phyloP scores from a whole-genome alignment of 2,113 vertebrate genomes.

The Percopsis transmontana region DNA sequence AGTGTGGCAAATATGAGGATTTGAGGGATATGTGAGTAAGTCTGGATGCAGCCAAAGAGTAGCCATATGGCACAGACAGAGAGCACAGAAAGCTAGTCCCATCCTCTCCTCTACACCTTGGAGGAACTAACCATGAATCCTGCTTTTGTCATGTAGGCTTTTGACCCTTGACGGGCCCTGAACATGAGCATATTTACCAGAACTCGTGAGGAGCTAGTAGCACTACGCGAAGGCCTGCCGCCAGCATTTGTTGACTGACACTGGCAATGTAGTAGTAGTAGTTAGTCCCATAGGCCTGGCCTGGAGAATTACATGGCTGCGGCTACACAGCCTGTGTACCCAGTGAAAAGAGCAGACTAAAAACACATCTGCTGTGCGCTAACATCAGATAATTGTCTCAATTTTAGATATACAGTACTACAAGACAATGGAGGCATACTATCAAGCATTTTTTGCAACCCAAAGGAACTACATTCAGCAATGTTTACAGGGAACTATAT shows the following conservation, averaged over 20 bases:
- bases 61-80: constrained; percentile 28
- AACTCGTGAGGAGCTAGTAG: constrained; percentile 57
- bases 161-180: constrained; percentile 68
- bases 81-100: constrained; percentile 32
- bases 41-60: constrained; percentile 15
- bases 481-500: too few relatives aligned
- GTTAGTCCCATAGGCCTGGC: constrained; percentile 47
- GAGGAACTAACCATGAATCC: constrained; percentile 62
- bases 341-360: too few relatives aligned
- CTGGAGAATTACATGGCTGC: constrained; percentile 48
- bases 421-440: too few relatives aligned
- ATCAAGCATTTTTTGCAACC: too few relatives aligned
- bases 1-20: too few relatives aligned
- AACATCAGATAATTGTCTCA: too few relatives aligned
- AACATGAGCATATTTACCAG: constrained; percentile 67
- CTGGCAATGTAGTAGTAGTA: constrained; percentile 53
- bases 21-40: constrained; percentile 27
- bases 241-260: constrained; percentile 43
- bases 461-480: too few relatives aligned
- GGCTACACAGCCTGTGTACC: too few relatives aligned
- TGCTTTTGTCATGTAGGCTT: constrained; percentile 72
- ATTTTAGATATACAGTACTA: too few relatives aligned
- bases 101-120: constrained; percentile 43
- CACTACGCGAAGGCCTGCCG: constrained; percentile 39
- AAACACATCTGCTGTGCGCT: too few relatives aligned